These are phyloP conservation scores for Argynnis bischoffii DNA, from an alignment of 2,888 invertebrate genomes.

Conservation along the genomic window DNA sequence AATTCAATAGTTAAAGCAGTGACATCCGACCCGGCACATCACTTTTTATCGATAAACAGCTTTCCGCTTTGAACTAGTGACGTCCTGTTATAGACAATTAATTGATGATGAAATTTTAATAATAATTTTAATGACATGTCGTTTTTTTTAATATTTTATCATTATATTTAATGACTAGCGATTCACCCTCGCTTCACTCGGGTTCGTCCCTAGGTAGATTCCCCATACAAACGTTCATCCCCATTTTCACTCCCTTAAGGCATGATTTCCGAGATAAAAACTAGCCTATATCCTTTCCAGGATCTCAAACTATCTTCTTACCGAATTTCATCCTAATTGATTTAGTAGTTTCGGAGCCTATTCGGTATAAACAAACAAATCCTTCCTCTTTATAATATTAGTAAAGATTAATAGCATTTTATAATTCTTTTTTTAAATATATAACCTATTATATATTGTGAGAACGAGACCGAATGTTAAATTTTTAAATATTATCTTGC, in stretches of 20 bases:
- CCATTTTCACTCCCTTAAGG: too few species aligned
- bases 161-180: not conserved
- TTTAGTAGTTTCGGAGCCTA: too few species aligned
- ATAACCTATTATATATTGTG: not conserved
- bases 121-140: not conserved
- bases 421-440: not conserved
- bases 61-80: slow-evolving; percentile 21
- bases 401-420: not conserved
- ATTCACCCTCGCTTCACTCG: too few species aligned
- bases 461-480: not conserved
- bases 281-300: too few species aligned
- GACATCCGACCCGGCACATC: slow-evolving; percentile 38
- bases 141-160: not conserved
- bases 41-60: slow-evolving; percentile 36
- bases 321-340: too few species aligned
- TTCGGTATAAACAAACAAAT: too few species aligned
- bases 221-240: too few species aligned
- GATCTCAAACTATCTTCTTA: too few species aligned
- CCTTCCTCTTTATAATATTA: too few species aligned
- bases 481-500: not conserved
- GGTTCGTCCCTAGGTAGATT: too few species aligned
- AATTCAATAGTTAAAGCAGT: slow-evolving; percentile 28
- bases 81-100: slow-evolving; percentile 1
- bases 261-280: too few species aligned
- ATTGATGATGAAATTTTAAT: slow-evolving; percentile 15